Conservation (phyloP, 2,888 invertebrate genomes). For the Philereme transversata region DNA sequence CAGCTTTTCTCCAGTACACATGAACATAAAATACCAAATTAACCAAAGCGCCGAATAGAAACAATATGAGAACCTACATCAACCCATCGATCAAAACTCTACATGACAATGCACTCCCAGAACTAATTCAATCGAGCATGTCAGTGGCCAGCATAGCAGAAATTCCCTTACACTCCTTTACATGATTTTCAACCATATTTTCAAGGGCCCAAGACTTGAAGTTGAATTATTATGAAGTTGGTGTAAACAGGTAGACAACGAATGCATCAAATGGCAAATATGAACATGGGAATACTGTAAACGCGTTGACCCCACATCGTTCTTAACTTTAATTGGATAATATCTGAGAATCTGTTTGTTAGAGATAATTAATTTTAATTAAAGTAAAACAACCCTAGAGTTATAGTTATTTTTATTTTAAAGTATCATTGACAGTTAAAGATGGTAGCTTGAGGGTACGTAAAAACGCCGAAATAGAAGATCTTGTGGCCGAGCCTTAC, state of each 20-base stretch:
- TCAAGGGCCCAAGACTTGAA: background rate
- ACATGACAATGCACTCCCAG: slow-evolving; percentile 40
- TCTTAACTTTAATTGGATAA: slow-evolving; percentile 1
- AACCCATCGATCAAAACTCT: slow-evolving; percentile 48
- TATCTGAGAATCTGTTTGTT: background rate
- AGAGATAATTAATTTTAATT: too few species aligned
- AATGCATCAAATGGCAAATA: slow-evolving; percentile 51
- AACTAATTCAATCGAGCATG: slow-evolving; percentile 52
- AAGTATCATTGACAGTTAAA: too few species aligned
- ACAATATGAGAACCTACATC: slow-evolving; percentile 37
- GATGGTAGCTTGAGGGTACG: too few species aligned
- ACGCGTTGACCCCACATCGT: slow-evolving; percentile 14
- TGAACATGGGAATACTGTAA: slow-evolving; percentile 41
- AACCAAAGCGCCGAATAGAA: slow-evolving; percentile 14
- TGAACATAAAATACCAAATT: background rate
- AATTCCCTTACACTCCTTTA: slow-evolving; percentile 14
- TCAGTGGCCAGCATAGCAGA: slow-evolving; percentile 37
- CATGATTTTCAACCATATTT: slow-evolving; percentile 10
- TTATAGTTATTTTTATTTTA: too few species aligned
- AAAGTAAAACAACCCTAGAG: too few species aligned
- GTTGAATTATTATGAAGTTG: background rate
- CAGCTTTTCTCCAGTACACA: background rate
- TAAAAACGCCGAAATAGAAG: too few species aligned
- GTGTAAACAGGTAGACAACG: slow-evolving; percentile 26
- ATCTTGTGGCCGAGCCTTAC: too few species aligned